These are phyloP conservation scores for Microtus oregoni DNA, from an alignment of 2,113 vertebrate species.

Conservation along the genomic window DNA sequence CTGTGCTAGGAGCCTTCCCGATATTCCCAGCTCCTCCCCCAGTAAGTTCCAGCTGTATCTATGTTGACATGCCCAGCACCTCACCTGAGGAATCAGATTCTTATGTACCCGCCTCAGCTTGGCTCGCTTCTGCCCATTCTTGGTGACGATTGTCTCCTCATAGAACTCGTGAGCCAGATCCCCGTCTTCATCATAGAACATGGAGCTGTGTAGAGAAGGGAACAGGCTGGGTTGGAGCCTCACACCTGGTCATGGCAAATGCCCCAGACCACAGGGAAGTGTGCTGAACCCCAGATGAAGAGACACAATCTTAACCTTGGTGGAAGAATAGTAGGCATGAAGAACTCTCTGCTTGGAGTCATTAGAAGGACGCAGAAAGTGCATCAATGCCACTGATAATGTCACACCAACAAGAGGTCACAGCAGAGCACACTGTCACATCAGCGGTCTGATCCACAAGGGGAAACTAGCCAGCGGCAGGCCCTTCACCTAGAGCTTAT, in stretches of 20 bases:
- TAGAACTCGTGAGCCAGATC: slow-evolving; percentile 99
- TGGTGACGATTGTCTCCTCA: slow-evolving; percentile 97
- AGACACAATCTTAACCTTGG: background rate
- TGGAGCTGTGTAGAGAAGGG: slow-evolving; percentile 90
- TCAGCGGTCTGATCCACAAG: background rate
- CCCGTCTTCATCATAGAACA: slow-evolving; percentile 98
- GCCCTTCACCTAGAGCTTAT: background rate
- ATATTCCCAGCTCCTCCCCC: slow-evolving; percentile 31
- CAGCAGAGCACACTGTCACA: background rate
- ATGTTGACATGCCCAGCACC: background rate
- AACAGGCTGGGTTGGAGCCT: slow-evolving; percentile 42
- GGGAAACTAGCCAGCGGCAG: background rate
- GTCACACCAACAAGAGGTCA: background rate
- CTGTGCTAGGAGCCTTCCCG: background rate
- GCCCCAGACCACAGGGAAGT: background rate
- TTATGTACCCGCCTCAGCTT: slow-evolving; percentile 98
- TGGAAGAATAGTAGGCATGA: background rate
- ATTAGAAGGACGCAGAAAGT: background rate
- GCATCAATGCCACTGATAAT: background rate
- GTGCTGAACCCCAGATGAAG: background rate
- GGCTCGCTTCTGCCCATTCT: slow-evolving; percentile 96
- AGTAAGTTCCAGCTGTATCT: background rate
- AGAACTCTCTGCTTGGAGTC: background rate
- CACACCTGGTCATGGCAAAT: background rate
- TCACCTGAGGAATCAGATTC: slow-evolving; percentile 98